These are phyloP conservation scores for Diadumene lineata DNA, from an alignment of 92 coral and sea anemone species.

Conservation along the genomic window DNA sequence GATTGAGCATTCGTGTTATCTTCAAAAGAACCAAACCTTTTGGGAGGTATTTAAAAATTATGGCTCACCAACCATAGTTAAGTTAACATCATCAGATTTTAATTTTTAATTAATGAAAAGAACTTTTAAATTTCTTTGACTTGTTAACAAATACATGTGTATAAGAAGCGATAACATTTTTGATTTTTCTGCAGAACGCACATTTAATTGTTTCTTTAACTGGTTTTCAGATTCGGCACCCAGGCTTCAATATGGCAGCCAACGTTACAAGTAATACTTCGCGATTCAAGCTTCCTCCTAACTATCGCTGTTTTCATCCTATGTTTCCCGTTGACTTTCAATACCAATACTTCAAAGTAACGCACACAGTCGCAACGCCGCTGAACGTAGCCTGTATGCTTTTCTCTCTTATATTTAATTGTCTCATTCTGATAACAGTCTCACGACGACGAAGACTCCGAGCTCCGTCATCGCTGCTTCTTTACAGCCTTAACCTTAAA, in stretches of 20 bases:
- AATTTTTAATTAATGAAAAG: too few species aligned
- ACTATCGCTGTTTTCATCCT: slow-evolving; percentile 1
- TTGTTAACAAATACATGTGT: too few species aligned
- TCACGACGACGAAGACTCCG: background rate
- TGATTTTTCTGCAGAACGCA: too few species aligned
- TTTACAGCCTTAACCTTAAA: slow-evolving; percentile 14
- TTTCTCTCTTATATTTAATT: background rate
- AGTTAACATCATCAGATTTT: too few species aligned
- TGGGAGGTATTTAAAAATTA: too few species aligned
- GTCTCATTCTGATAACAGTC: slow-evolving; percentile 8
- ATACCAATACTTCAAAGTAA: background rate
- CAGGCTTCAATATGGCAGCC: slow-evolving; percentile 1
- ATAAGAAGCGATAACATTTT: too few species aligned
- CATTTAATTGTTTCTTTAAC: too few species aligned
- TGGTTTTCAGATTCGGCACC: too few species aligned
- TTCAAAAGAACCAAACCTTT: too few species aligned
- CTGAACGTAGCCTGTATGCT: slow-evolving; percentile 6
- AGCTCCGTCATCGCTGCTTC: slow-evolving; percentile 16
- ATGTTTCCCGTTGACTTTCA: slow-evolving; percentile 7
- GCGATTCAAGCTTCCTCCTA: background rate
- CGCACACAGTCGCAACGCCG: slow-evolving; percentile 4
- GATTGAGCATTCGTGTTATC: too few species aligned
- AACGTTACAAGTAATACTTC: background rate
- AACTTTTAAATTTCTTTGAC: too few species aligned
- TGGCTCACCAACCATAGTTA: too few species aligned